Percentiles rank a stretch among this genome's conserved stretches.
These are phyloP conservation scores for Chitala chitala DNA, from an alignment of 2,113 vertebrate genomes.

Conservation along the genomic window DNA sequence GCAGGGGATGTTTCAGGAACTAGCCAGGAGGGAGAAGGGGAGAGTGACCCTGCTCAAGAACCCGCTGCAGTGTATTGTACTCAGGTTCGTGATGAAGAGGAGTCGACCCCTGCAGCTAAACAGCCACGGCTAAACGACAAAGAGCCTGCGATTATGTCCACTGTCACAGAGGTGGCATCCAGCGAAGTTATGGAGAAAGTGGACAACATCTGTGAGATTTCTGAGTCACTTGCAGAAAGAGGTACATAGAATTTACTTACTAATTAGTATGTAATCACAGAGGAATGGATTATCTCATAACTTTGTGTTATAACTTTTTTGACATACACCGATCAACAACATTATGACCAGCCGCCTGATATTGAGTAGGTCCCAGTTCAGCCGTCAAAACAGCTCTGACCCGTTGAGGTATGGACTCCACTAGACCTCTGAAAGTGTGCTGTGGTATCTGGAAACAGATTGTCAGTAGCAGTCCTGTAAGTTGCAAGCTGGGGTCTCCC, in stretches of 20 bases:
- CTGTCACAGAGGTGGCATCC: background rate
- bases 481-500: no score
- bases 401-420: no score
- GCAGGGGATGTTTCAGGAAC: conserved; percentile 28
- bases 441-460: no score
- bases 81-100: background rate
- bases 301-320: background rate
- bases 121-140: conserved; percentile 38
- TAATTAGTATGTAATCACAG: background rate
- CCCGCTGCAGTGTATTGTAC: background rate
- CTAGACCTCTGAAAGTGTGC: no score
- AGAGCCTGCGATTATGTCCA: background rate
- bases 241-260: conserved; percentile 29
- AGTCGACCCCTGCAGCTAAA: conserved; percentile 46
- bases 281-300: background rate
- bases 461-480: no score
- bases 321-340: background rate
- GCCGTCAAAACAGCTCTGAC: no score
- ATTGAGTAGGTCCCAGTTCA: no score
- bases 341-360: no score
- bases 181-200: conserved; percentile 13
- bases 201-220: background rate
- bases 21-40: conserved; percentile 48
- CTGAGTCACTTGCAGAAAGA: conserved; percentile 22
- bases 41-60: conserved; percentile 50